A percentile compares a stretch with the other conserved stretches of the same genome.
phyloP scores from a whole-genome alignment of 2,113 vertebrate genomes.

The Cercocebus atys region DNA sequence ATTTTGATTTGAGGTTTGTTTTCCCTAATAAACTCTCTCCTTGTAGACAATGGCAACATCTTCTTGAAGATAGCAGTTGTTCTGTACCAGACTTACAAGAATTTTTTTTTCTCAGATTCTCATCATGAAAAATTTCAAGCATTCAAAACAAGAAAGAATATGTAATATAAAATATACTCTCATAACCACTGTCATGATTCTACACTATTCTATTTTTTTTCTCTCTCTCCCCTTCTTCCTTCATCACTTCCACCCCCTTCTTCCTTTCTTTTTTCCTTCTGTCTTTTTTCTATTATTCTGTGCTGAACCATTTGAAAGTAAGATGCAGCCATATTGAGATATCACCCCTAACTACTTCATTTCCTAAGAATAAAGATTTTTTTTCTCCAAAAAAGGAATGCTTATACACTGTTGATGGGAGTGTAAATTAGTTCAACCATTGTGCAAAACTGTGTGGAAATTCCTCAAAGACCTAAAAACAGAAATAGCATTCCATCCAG shows the following conservation, averaged over 20 bases:
- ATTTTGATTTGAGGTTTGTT: background rate
- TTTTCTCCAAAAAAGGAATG: background rate
- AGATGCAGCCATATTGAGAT: background rate
- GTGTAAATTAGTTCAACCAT: too few species aligned
- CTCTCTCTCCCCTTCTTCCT: background rate
- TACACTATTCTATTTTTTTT: background rate
- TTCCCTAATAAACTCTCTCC: background rate
- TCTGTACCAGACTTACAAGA: background rate
- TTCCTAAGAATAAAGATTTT: background rate
- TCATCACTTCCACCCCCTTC: too few species aligned
- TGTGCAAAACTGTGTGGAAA: too few species aligned
- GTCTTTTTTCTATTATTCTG: background rate
- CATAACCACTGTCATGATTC: background rate
- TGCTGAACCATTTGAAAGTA: background rate
- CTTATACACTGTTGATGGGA: too few species aligned
- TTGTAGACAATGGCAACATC: background rate
- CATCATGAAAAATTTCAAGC: background rate
- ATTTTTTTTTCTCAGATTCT: background rate
- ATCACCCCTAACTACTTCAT: background rate
- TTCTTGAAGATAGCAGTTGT: background rate
- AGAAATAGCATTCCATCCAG: too few species aligned
- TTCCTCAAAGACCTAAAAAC: too few species aligned
- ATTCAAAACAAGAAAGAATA: background rate
- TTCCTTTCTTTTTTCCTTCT: background rate
- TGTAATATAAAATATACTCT: background rate